Conservation (phyloP, 2,113 vertebrate genomes). For the Elephantulus edwardii region DNA sequence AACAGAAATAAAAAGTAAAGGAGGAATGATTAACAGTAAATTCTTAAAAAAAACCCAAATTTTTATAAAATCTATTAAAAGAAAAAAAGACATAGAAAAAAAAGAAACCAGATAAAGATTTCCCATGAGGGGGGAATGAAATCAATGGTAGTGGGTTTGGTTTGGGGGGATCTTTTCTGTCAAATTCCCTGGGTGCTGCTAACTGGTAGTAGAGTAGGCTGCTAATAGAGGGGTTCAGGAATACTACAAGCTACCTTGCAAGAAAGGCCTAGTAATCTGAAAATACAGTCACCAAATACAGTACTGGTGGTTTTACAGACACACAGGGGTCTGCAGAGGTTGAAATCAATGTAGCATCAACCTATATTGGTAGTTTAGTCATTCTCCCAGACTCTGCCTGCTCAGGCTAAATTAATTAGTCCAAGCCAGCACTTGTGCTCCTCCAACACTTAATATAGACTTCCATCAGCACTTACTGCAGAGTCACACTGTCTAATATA, state of each 20-base stretch:
- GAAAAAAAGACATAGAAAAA: too few relatives aligned
- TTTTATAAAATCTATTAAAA: too few relatives aligned
- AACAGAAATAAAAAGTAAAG: too few relatives aligned
- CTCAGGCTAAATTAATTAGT: neutral
- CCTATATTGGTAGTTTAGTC: neutral
- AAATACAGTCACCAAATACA: neutral
- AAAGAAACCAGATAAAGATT: too few relatives aligned
- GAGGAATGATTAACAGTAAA: too few relatives aligned
- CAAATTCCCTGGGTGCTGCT: neutral
- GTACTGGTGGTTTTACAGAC: neutral
- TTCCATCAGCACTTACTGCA: neutral
- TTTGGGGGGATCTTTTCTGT: too few relatives aligned
- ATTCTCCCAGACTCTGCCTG: neutral
- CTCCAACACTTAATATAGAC: neutral
- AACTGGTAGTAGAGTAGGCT: neutral
- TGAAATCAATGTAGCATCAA: neutral
- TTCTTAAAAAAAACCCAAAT: too few relatives aligned
- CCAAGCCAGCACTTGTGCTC: neutral
- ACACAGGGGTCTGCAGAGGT: neutral
- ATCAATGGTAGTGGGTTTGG: too few relatives aligned
- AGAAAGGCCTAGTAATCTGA: neutral
- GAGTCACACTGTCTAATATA: neutral
- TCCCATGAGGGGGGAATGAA: too few relatives aligned
- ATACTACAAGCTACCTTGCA: neutral
- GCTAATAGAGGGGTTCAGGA: neutral